A percentile compares a stretch with the other conserved stretches of the same genome.
Conservation (phyloP, 2,888 invertebrate species). For the Kuschelorhynchus macadamiae region DNA sequence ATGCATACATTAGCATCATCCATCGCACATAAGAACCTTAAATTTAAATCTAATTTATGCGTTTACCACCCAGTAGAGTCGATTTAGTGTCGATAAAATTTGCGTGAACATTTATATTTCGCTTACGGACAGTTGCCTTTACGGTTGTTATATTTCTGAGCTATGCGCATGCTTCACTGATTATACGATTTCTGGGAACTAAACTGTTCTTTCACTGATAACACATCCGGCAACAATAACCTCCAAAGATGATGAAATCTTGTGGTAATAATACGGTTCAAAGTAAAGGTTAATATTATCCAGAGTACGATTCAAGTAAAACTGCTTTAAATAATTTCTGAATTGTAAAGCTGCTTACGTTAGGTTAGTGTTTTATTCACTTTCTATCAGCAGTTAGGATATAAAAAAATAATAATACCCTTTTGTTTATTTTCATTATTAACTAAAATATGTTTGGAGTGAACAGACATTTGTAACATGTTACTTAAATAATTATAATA, state of each 20-base stretch:
- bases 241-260: slow-evolving; percentile 58
- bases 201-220: slow-evolving; percentile 66
- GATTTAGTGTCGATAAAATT: not conserved
- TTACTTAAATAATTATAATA: too few relatives aligned
- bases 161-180: slow-evolving; percentile 53
- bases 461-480: too few relatives aligned
- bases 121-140: not conserved
- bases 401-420: too few relatives aligned
- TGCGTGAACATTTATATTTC: not conserved
- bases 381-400: too few relatives aligned
- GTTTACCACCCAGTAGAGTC: not conserved
- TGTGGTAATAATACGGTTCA: slow-evolving; percentile 12
- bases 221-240: slow-evolving; percentile 67
- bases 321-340: too few relatives aligned
- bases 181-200: slow-evolving; percentile 62
- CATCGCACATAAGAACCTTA: too few relatives aligned
- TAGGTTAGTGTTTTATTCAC: too few relatives aligned
- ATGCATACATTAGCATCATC: too few relatives aligned
- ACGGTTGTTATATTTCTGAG: not conserved
- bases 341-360: too few relatives aligned
- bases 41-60: not conserved
- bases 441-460: too few relatives aligned
- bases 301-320: not conserved
- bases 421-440: too few relatives aligned
- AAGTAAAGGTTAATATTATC: slow-evolving; percentile 14